Conservation (phyloP, 2,113 vertebrate species). For the Pampusana beccarii region DNA sequence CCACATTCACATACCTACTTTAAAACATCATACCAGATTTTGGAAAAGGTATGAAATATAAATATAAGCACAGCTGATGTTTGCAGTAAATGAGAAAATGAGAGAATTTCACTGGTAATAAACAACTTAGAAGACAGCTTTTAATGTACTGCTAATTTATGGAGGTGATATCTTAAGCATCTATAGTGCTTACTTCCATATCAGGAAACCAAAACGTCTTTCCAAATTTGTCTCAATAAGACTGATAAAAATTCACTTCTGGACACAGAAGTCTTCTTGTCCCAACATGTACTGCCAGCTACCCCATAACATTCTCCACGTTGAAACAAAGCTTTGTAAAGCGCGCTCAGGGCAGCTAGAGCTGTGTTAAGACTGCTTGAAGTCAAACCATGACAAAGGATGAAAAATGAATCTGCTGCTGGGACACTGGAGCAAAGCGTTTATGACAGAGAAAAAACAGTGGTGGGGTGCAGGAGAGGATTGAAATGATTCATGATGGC, state of each 20-base stretch:
- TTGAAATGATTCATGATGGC: neutral
- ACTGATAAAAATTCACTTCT: neutral
- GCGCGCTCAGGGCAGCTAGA: neutral
- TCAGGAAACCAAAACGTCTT: neutral
- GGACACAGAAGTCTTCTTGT: neutral
- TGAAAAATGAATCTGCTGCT: neutral
- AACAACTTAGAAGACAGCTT: neutral
- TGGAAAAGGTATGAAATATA: conserved; percentile 24
- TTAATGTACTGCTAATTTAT: neutral
- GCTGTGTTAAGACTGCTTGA: neutral
- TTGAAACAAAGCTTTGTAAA: neutral
- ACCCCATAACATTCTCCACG: neutral
- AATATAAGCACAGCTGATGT: neutral
- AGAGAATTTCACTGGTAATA: neutral
- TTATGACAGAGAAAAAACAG: neutral
- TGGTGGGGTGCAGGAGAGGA: too few species aligned
- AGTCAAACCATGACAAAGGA: neutral
- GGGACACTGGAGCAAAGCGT: neutral
- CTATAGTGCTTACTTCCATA: neutral
- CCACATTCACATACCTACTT: neutral
- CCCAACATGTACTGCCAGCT: neutral
- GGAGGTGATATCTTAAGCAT: neutral
- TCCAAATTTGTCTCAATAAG: neutral
- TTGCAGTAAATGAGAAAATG: neutral
- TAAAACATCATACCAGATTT: conserved; percentile 3